Base-by-base conservation (phyloP, 1,140 invertebrate species). In the Gonatopus flavifemur region DNA sequence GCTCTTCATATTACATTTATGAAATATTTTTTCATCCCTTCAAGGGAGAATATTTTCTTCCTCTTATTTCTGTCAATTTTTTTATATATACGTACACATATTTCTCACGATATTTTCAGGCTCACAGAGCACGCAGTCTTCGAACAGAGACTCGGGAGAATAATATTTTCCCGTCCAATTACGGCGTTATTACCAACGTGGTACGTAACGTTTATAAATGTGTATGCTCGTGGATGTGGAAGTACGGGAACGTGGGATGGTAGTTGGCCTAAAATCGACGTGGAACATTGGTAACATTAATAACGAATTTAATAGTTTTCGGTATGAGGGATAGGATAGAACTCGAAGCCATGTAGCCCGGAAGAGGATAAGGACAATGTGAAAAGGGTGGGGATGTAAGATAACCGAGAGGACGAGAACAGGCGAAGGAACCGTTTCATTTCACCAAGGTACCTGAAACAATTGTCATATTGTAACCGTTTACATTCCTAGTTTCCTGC, bases 271-370 rank as follows among this genome's bases (percentile, higher is more conserved):
- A n/a, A n/a, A 54, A 52, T 41, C 49, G 56, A 28, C n/a, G n/a
- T n/a, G n/a, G n/a, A n/a, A n/a, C 42, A 59, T 33, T 44, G 60
- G 59, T 52, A 51, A 61, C 66, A 62, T 67, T 69, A 70, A 73
- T 72, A 70, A 67, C 63, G 62, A 69, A 71, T 71, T 70, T 73
- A 69, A 73, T 72, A 70, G 64, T 73, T 72, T 70, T 66, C 59
- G 61, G 37, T 20, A 32, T 37, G 54, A 36, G 46, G 41, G 39
- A 25, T 49, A 58, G 57, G 52, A 57, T 31, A 31, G 33, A 24
- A 31, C 20, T 25, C 22, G 28, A 46, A 46, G 36, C 36, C 45
- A 36, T 46, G 19, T 33, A 30, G 28, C 38, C 19, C 24, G 41
- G 19, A 12, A 15, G 4, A 10, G 30, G 15, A 28, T 28, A 28